Base-by-base conservation (phyloP, 2,113 vertebrate genomes). In the Hemibagrus wyckioides region DNA sequence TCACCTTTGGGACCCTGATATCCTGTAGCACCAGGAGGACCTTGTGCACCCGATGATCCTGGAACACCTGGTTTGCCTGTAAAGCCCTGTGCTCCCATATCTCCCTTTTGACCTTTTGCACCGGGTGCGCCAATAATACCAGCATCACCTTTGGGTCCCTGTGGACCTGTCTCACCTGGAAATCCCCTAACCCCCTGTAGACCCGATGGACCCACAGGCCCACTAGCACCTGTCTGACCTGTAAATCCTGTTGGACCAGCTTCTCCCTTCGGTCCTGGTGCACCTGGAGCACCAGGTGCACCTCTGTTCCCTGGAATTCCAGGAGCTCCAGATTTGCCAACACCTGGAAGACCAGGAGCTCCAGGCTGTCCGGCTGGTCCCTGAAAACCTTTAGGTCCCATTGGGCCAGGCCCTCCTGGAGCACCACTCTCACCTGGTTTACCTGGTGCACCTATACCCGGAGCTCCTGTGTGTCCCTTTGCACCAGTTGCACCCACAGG, bases 21-120 rank as follows among this genome's bases (percentile, higher is more conserved):
- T 84, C 98, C 98, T 89, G 95, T 91, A 77, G 94, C 91, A 25
- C 98, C 97, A 89, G 95, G 95, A 9, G 93, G 88, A 86, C 98
- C 98, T 89, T 91, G 17, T 84, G 94, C 92, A 80, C 98, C 98
- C 86, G 95, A 94, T 90, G 96, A 93, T 0, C 98, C 98, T 84
- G 97, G 95, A 59, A 89, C 90, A 82, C 98, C 98, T 56, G 96
- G 92, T 92, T 98, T 98, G 87, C 98, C 96, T 86, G 94, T 85
- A 87, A 92, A 94, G 61, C 95, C 95, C 15, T 93, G 93, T 90
- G 93, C 88, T 89, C 95, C 95, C 82, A 92, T 92, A 25, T 95
- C 94, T 85, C 95, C 95, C 89, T 94, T 96, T 85, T 89, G 79
- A 90, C 95, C 95, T 88, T 91, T 94, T 88, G 90, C 81, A 23